Conservation (phyloP, 2,113 vertebrate genomes). For the Plecturocebus donacophilus region DNA sequence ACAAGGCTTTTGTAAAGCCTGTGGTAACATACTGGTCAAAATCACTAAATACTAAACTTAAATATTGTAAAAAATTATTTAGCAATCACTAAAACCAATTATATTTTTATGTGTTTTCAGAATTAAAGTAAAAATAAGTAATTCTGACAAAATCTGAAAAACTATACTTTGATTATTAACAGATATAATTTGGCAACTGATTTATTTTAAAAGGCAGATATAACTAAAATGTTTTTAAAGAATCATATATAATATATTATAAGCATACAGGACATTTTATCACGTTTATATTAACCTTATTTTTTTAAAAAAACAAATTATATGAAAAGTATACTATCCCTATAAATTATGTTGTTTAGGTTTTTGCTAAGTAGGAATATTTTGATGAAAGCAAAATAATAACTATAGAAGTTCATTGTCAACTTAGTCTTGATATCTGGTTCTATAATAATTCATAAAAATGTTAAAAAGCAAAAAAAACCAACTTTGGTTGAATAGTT, state of each 20-base stretch:
- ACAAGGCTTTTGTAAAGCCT: slow-evolving; percentile 33
- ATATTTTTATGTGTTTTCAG: slow-evolving; percentile 35
- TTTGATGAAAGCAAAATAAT: slow-evolving; percentile 62
- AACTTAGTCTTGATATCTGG: slow-evolving; percentile 37
- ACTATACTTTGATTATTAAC: background rate
- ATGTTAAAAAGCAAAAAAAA: slow-evolving; percentile 40
- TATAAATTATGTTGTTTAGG: background rate
- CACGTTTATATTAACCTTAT: slow-evolving; percentile 8
- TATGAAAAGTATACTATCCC: background rate
- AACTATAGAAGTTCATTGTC: slow-evolving; percentile 48
- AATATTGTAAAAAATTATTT: slow-evolving; percentile 16
- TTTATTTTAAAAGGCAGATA: slow-evolving; percentile 32
- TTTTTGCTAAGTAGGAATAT: slow-evolving; percentile 66
- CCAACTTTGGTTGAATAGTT: slow-evolving; percentile 26
- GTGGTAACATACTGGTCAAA: background rate
- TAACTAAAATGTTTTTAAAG: background rate
- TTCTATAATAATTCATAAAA: slow-evolving; percentile 54
- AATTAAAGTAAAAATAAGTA: slow-evolving; percentile 54
- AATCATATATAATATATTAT: slow-evolving; percentile 11
- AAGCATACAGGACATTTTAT: slow-evolving; percentile 37
- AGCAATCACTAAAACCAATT: background rate
- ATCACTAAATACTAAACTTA: slow-evolving; percentile 19
- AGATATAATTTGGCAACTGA: slow-evolving; percentile 37
- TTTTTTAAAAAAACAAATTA: slow-evolving; percentile 71
- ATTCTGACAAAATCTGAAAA: slow-evolving; percentile 59